Evolutionary conservation across 2,888 invertebrate genomes (phyloP), one percentile per base, ranked within the genome.

Genomic region (Cheilosia pagana): DNA sequence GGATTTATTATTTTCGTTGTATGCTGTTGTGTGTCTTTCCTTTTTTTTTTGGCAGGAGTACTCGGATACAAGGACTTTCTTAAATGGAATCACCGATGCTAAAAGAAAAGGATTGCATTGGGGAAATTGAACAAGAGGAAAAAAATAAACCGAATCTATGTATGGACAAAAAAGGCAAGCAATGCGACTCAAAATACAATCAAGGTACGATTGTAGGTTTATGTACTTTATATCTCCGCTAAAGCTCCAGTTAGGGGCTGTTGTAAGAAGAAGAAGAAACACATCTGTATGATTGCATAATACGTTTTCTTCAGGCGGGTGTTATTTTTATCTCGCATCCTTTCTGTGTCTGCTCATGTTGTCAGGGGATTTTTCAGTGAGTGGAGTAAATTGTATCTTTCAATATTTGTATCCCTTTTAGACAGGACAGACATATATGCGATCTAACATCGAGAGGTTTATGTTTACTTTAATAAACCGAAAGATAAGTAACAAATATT

Each of bases 1-100:
- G 81, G 85, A 85, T 85, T 85, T 85, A 85, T 85, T 81, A 85
- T 81, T 70, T 75, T 81, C 55, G 35, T 19, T 68, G 35, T 65
- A 79, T 79, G 74, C 74, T 72, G 48, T 53, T 53, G 16, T 62
- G 39, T 28, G 55, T 71, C 4, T 68, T 53, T 43, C n/a, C 25
- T 52, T 21, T 45, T 72, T 35, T 31, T 50, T 7, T 43, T 53
- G 71, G 59, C 77, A 12, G 28, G 25, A 19, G 39, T 43, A 19
- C 28, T 28, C 28, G 28, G 28, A 52, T 60, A 81, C 65, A 81
- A 71, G 67, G 81, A 85, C 50, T 75, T 62, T 65, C 74, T 62
- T 65, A 85, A 81, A 79, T 67, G 45, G 74, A 70, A 83, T 83
- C 74, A 70, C 39, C 70, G 74, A 83, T 71, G 60, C 65, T 76